Evolutionary conservation across 2,797 vertebrate genomes (phyloP), one percentile per base, ranked within the genome.

Genomic region (Glossophaga mutica): DNA sequence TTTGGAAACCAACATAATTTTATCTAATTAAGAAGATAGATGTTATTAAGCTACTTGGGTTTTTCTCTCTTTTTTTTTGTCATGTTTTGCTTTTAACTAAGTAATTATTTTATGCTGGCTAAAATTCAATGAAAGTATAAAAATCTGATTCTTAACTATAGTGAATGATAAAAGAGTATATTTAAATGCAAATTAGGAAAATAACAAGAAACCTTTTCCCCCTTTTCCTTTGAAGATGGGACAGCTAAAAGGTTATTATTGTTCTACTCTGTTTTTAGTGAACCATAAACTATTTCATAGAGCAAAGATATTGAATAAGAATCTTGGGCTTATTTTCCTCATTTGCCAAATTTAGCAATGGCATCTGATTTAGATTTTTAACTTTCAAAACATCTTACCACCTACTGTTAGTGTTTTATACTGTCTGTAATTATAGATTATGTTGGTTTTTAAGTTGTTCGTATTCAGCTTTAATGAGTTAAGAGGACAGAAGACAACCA

Each of bases 81-180:
- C 29, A 37, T 77, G 32, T 79, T 96, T 97, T 94, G 50, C 70
- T 90, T 98, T 93, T 91, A 98, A 97, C 89, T 96, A 98, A 84
- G 24, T 71, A 84, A 70, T 44, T 59, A 93, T 48, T 92, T 78
- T 95, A 94, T 84, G 21, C 52, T 98, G 96, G 97, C 94, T 97
- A 97, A 77, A 97, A 95, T 94, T 96, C 96, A 95, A 79, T 92
- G 93, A 97, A 98, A 98, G 98, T 88, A 98, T 95, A 98, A 84
- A 98, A 97, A 96, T 95, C 68, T 98, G 95, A 73, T 97, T 96
- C 79, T 97, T 98, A 97, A 95, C 97, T 84, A 97, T 68, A 97
- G 95, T 70, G 96, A 98, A 96, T 94, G 73, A 39, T 8, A 97
- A 97, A 97, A 52, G 79, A 96, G 97, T 97, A 94, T 97, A 98